A percentile compares a stretch with the other conserved stretches of the same genome.
Conservation (phyloP, 2,797 vertebrate species). For the Diceros bicornis region DNA sequence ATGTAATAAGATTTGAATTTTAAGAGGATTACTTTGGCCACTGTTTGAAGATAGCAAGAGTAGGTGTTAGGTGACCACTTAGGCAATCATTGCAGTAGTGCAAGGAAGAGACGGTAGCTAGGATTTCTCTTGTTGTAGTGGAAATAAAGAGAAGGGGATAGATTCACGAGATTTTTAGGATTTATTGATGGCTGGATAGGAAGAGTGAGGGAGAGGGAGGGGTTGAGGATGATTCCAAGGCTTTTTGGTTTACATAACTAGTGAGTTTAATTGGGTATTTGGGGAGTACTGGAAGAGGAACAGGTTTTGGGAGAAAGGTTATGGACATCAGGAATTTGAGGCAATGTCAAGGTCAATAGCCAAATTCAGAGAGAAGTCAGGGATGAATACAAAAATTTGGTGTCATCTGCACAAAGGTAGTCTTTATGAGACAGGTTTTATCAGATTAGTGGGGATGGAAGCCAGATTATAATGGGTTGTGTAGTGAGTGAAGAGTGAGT, state of each 20-base stretch:
- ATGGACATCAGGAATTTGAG: not conserved
- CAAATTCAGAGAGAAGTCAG: not conserved
- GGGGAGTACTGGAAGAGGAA: not conserved
- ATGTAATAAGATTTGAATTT: not conserved
- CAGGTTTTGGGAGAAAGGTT: not conserved
- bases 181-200: not conserved
- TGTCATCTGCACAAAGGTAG: not conserved
- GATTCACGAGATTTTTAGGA: constrained; percentile 3
- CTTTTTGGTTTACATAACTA: not conserved
- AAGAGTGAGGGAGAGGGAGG: not conserved
- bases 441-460: not conserved
- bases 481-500: not conserved
- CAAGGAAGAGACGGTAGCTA: not conserved
- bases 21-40: not conserved
- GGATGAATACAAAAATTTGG: not conserved
- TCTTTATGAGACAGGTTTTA: not conserved
- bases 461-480: not conserved
- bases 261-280: not conserved
- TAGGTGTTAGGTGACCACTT: not conserved
- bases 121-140: not conserved
- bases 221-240: not conserved
- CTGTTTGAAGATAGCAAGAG: not conserved
- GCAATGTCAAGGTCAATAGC: not conserved
- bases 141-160: not conserved
- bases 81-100: not conserved